Percentiles rank a stretch among this genome's conserved stretches.
Evolutionary conservation across 2,797 vertebrate genomes (phyloP).

Genomic region (Semaprochilodus insignis): DNA sequence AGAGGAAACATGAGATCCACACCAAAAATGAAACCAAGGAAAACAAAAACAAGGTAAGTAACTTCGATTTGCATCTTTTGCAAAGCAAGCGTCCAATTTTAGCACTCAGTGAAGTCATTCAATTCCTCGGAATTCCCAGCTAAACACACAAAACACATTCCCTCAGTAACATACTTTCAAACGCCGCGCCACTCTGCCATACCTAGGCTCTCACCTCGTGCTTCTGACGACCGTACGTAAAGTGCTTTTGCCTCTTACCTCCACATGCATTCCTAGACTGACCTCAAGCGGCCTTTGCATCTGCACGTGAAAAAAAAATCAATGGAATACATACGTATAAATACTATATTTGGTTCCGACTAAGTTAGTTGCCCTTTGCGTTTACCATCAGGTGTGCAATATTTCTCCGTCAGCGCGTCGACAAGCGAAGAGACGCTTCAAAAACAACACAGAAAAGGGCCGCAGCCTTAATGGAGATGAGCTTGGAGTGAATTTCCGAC

Average conservation of each 20-base stretch:
- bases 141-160: neutral
- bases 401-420: neutral
- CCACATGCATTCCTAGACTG: slow-evolving; percentile 21
- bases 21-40: slow-evolving; percentile 10
- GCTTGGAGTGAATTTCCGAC: neutral
- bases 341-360: slow-evolving; percentile 54
- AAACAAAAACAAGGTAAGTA: neutral
- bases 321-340: slow-evolving; percentile 9
- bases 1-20: slow-evolving; percentile 29
- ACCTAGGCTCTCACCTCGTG: neutral
- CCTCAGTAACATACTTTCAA: slow-evolving; percentile 34
- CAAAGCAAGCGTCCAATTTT: neutral
- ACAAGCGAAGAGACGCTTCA: neutral
- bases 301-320: slow-evolving; percentile 14
- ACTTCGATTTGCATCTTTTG: too few species aligned
- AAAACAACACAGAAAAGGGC: neutral
- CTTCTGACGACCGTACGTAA: slow-evolving; percentile 26
- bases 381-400: slow-evolving; percentile 9
- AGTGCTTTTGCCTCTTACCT: slow-evolving; percentile 45
- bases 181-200: neutral
- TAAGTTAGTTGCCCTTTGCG: slow-evolving; percentile 26
- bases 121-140: neutral
- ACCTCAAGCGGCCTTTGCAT: slow-evolving; percentile 25
- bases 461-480: neutral
- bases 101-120: neutral